Evolutionary conservation across 2,888 invertebrate species (phyloP), one percentile per base, ranked within the genome.

Genomic region (Tetropium fuscum): DNA sequence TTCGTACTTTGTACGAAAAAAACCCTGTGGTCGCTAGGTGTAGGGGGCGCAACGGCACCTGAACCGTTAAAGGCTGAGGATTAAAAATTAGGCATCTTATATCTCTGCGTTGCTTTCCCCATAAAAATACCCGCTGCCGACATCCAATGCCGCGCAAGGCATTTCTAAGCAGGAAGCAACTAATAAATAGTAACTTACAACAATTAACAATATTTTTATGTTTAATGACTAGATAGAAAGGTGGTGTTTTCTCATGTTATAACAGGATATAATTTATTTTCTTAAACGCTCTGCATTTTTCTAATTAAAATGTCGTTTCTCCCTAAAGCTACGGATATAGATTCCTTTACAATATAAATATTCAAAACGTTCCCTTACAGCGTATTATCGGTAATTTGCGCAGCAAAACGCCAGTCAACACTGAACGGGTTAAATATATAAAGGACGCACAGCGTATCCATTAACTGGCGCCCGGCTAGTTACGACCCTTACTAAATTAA

Each of bases 191-290:
- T 54, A 63, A 63, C 47, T 60, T 68, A 68, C 63, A 68, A 68
- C 68, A 68, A 68, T 68, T 40, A 51, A 51, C 51, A 59, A 62
- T 60, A 55, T 60, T 63, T 43, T 51, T 55, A 60, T 58, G 32
- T 30, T 25, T 72, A 72, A 61, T 72, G 72, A 72, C 72, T 72
- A 72, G 72, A 72, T 58, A 62, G 56, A 58, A 69, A 63, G 60
- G 60, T 67, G 61, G 53, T 53, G 48, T 63, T 68, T 18, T 61
- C 59, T 55, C 47, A 51, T 36, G 47, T 51, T 51, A 53, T 63
- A 56, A 56, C 63, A 60, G 13, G 48, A 55, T 58, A 53, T 59
- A 49, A 59, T 30, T 10, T 48, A 34, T 44, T 44, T 44, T 47
- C 40, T 36, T 59, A 56, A 43, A 53, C 57, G 51, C 44, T 60